Conservation (phyloP, 2,888 invertebrate species). For the Tachina fera region DNA sequence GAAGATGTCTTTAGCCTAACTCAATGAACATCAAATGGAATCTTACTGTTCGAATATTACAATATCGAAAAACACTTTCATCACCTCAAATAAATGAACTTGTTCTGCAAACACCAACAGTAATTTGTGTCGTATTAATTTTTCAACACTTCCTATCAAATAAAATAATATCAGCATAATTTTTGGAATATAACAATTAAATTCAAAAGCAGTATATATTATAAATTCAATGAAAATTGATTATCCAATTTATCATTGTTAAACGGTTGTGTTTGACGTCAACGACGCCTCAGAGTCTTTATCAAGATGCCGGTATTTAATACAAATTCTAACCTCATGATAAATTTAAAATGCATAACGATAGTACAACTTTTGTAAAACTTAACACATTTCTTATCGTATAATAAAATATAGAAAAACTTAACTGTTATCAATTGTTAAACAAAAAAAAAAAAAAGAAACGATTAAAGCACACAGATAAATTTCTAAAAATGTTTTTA, state of each 20-base stretch:
- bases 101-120: no score
- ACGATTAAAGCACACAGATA: neutral
- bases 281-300: neutral
- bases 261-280: conserved; percentile 16
- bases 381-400: conserved; percentile 19
- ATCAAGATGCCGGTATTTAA: neutral
- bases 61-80: no score
- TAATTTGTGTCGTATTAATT: neutral
- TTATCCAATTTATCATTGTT: neutral
- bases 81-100: no score
- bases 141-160: neutral
- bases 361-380: conserved; percentile 28
- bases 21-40: no score
- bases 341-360: conserved; percentile 14
- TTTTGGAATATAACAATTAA: neutral
- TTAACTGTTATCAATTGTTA: conserved; percentile 14
- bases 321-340: conserved; percentile 18
- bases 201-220: neutral
- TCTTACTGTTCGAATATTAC: no score
- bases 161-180: neutral
- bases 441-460: neutral
- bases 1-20: no score
- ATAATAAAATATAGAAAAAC: neutral
- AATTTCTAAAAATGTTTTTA: no score
- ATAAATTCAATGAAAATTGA: neutral